Evolutionary conservation across 2,888 invertebrate species (phyloP).

Genomic region (Mallateleia sp.): DNA sequence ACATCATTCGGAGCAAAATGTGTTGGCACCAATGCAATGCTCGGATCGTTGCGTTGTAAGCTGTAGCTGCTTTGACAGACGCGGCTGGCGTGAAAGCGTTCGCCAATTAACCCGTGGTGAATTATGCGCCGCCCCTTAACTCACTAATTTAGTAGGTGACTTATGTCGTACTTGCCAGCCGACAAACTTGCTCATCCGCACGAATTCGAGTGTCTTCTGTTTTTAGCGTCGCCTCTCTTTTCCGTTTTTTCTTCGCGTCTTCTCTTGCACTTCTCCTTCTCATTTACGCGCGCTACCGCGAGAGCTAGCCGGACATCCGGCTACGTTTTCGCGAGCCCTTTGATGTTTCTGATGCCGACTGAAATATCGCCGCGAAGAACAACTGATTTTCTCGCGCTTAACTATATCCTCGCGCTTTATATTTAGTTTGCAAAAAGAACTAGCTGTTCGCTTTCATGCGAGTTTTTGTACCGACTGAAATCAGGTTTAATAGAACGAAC

Average conservation of each 20-base stretch:
- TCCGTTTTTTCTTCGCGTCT: slow-evolving; percentile 39
- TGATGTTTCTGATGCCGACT: slow-evolving; percentile 86
- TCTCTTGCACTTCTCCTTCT: slow-evolving; percentile 44
- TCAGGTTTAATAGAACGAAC: no score
- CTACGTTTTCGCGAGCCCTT: slow-evolving; percentile 81
- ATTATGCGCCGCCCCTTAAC: slow-evolving; percentile 87
- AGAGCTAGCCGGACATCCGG: slow-evolving; percentile 87
- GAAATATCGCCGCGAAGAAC: slow-evolving; percentile 86
- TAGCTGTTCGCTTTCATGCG: no score
- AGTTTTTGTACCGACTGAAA: no score
- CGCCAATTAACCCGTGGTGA: slow-evolving; percentile 89
- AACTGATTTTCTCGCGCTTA: slow-evolving; percentile 70
- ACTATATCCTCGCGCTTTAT: slow-evolving; percentile 49
- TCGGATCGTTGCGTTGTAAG: slow-evolving; percentile 80
- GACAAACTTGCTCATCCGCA: slow-evolving; percentile 71
- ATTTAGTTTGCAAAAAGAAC: slow-evolving; percentile 17
- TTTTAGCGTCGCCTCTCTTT: slow-evolving; percentile 55
- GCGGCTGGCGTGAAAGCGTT: slow-evolving; percentile 89
- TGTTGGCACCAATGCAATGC: slow-evolving; percentile 59
- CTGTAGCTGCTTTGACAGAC: slow-evolving; percentile 88
- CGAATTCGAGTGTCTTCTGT: slow-evolving; percentile 72
- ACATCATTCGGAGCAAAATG: slow-evolving; percentile 70
- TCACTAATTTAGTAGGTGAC: slow-evolving; percentile 89
- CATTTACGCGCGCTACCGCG: slow-evolving; percentile 60
- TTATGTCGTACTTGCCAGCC: slow-evolving; percentile 87